Percentiles rank a stretch among this genome's conserved stretches.
Conservation (phyloP, 2,113 vertebrate species). For the Grantiella picta region DNA sequence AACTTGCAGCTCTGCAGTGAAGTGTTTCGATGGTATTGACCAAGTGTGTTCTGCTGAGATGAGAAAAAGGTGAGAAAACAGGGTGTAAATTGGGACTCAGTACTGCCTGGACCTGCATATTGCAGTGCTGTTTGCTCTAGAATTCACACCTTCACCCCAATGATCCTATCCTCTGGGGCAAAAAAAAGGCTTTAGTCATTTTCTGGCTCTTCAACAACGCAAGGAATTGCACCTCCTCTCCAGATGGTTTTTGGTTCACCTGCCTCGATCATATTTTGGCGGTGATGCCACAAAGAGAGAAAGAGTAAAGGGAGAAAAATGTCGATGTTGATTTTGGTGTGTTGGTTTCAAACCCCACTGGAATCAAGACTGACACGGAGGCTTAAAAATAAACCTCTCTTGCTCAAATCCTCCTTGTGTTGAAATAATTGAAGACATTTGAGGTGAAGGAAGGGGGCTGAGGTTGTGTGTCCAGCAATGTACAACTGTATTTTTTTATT, state of each 20-base stretch:
- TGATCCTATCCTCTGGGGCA: background rate
- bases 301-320: background rate
- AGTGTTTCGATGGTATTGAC: background rate
- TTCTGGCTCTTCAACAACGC: background rate
- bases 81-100: background rate
- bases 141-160: background rate
- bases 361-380: background rate
- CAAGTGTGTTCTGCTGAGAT: background rate
- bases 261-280: background rate
- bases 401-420: background rate
- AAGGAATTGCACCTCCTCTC: background rate
- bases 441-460: background rate
- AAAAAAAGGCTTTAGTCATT: background rate
- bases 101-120: background rate
- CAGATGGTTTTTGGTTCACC: background rate
- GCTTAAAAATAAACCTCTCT: constrained; percentile 39
- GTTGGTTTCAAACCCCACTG: background rate
- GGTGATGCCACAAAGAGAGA: background rate
- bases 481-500: background rate
- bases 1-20: background rate
- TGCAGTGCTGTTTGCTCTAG: background rate
- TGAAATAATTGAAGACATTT: constrained; percentile 22
- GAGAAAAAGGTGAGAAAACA: background rate
- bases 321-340: background rate
- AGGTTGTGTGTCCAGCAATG: constrained; percentile 31